Conservation (phyloP, 2,113 vertebrate genomes). For the Toxostoma redivivum region DNA sequence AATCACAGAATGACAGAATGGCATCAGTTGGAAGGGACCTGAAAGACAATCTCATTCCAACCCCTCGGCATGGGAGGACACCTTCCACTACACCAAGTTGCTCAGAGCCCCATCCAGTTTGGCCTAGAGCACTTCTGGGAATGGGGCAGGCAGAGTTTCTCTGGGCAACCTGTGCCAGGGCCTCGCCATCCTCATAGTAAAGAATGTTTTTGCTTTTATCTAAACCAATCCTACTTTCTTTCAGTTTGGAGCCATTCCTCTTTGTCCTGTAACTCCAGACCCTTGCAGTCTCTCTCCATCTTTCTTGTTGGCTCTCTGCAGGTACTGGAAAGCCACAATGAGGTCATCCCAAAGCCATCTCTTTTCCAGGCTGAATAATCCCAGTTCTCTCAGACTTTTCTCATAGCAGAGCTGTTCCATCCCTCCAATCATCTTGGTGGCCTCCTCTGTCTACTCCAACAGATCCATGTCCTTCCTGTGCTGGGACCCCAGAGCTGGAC, state of each 20-base stretch:
- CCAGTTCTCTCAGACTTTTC: background rate
- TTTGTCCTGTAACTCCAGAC: background rate
- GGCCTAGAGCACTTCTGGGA: background rate
- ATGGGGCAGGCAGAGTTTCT: background rate
- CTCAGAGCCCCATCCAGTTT: background rate
- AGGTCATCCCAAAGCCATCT: accelerated
- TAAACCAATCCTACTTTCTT: too few relatives aligned
- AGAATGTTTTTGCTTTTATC: background rate
- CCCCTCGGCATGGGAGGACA: too few relatives aligned
- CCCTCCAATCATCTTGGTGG: background rate
- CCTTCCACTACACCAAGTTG: background rate
- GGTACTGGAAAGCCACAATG: background rate
- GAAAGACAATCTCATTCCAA: background rate
- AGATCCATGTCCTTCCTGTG: background rate
- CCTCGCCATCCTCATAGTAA: accelerated
- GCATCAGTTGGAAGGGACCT: background rate
- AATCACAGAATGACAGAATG: background rate
- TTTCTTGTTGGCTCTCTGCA: background rate
- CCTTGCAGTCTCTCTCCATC: background rate
- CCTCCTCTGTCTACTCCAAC: background rate
- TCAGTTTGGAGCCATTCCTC: background rate
- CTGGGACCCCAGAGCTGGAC: background rate
- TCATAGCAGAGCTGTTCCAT: background rate
- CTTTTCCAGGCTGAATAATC: background rate
- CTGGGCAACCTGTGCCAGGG: background rate